These are phyloP conservation scores for Cyrtonyx montezumae DNA, from an alignment of 2,113 vertebrate species.

Conservation along the genomic window DNA sequence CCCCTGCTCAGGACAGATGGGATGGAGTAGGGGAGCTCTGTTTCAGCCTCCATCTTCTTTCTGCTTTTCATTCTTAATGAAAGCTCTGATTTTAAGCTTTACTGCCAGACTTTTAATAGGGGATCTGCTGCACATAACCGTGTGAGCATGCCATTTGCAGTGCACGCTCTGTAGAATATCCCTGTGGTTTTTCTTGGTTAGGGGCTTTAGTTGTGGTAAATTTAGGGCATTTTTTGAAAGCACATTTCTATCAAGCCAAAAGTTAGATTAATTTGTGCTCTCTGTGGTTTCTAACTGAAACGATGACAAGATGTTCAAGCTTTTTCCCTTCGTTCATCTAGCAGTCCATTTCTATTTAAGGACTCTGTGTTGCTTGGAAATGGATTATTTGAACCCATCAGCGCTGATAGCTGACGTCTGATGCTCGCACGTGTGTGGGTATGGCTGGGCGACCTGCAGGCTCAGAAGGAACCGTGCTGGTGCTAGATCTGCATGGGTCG, in stretches of 20 bases:
- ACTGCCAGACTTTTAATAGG: no score
- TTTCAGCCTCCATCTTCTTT: background rate
- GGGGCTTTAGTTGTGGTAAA: background rate
- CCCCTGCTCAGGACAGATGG: background rate
- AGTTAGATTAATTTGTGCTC: background rate
- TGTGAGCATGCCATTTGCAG: background rate
- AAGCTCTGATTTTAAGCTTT: background rate
- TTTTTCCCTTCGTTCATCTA: background rate
- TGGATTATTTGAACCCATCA: background rate
- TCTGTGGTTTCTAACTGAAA: background rate
- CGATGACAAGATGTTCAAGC: background rate
- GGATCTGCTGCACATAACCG: background rate
- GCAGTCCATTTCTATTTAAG: background rate
- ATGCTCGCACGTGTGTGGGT: fast-evolving
- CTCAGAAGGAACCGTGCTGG: background rate
- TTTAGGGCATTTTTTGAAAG: background rate
- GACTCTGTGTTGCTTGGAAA: background rate
- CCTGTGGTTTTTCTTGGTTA: background rate
- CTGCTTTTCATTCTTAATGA: background rate
- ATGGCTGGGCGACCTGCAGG: background rate
- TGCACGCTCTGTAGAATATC: background rate
- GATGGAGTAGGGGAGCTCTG: background rate
- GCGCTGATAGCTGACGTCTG: background rate
- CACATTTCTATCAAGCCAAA: background rate
- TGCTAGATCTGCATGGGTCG: background rate